Base-by-base conservation (phyloP, 1,140 invertebrate genomes). In the Drosophila watanabei region DNA sequence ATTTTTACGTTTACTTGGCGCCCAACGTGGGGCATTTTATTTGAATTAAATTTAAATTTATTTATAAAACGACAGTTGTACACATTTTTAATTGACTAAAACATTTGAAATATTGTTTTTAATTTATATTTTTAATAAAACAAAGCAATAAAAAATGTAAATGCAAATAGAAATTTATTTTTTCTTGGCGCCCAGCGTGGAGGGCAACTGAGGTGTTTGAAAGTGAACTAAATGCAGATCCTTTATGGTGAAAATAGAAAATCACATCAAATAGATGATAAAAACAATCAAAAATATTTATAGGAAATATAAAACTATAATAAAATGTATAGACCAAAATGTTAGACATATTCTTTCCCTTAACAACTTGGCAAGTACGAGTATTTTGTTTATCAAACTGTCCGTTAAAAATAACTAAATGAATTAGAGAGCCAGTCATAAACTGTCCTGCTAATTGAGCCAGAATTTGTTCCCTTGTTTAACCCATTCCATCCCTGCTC, bases 361-460 rank as follows among this genome's bases (percentile, higher is more conserved):
- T 24, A 24, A 24, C 1, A 24, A 24, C 24, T 24, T 24, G 24
- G 24, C 1, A 16, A 28, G 28, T 16, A 6, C 43, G 1, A 8
- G 8, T n/a, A 0, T 30, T n/a, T 49, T 49, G 24, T 7, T 10
- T 56, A 5, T 37, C 14, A 37, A 56, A 56, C 14, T 56, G 33
- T 24, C 18, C 11, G 0, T 16, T 37, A 56, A 56, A 20, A 2
- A 1, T 0, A 2, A 56, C 2, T 24, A 56, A 56, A 11, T 24
- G 8, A 39, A 24, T 56, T 24, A 24, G 2, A n/a, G 16, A n/a
- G 14, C 1, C 20, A 39, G 35, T 10, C 20, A n/a, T 56, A 28
- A 39, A 57, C 11, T 28, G 54, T 39, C 14, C 35, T 39, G 35
- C 35, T 58, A 43, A 28, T 58, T 41, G 32, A 56, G 60, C 16